Evolutionary conservation across 2,113 vertebrate species (phyloP), one percentile per base, ranked within the genome.

Genomic region (Arizona elegans): DNA sequence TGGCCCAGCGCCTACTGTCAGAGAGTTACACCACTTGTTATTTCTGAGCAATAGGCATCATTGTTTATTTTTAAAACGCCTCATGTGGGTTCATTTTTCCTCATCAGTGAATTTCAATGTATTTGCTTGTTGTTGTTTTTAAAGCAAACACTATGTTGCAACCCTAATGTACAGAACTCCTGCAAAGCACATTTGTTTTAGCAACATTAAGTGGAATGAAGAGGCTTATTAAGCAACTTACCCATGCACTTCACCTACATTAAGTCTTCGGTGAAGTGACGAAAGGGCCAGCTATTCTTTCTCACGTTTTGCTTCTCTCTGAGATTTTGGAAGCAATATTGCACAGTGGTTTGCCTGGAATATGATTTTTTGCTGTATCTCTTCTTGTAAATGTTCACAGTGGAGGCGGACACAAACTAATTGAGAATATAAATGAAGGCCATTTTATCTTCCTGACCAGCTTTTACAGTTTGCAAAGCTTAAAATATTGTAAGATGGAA

Each of bases 111-210:
- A 26, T 91, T 96, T 94, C 87, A 91, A 26, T 8, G 85, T 91
- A 88, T 0, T 85, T 86, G 55, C 85, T 38, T 55, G 24, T 8
- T 29, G 2, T 29, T 47, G 56, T 54, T 88, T 89, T 87, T 89
- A 65, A 90, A 54, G 91, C 0, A 94, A 38, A 10, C 55, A 43
- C n/a, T 87, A 1, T 65, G n/a, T 87, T 95, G 21, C 33, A 94
- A 9, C 81, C 47, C 5, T 52, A 90, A 1, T 43, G 6, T 54
- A 56, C 13, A 47, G 8, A 55, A 15, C 33, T 90, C 93, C 75
- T 7, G 89, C 91, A 93, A 93, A 2, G 0, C 26, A 2, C 29
- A 94, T 90, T 95, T 90, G 86, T 58, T 86, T 47, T 92, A 87
- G 85, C 21, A 53, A 1, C n/a, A 17, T 56, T 93, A 87, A 87